phyloP scores from a whole-genome alignment of 2,888 invertebrate species.

The Pheosia gnoma region DNA sequence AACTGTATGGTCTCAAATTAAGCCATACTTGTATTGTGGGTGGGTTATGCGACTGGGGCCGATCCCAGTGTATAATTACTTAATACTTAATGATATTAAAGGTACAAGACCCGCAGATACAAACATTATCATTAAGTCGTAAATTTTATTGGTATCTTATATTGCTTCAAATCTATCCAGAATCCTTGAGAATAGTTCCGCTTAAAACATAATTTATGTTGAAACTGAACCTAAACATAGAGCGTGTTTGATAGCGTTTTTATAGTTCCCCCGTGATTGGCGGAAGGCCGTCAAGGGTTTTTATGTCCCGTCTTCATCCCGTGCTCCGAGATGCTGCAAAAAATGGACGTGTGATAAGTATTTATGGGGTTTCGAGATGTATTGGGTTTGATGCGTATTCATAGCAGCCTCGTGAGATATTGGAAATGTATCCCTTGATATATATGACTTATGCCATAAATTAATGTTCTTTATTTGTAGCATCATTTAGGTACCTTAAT shows the following conservation, averaged over 20 bases:
- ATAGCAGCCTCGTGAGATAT: background rate
- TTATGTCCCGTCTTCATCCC: slow-evolving; percentile 20
- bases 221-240: slow-evolving; percentile 10
- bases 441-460: background rate
- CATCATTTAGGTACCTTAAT: too few relatives aligned
- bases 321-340: slow-evolving; percentile 17
- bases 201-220: background rate
- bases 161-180: background rate
- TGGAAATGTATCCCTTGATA: background rate
- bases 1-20: too few relatives aligned
- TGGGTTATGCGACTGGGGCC: too few relatives aligned
- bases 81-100: too few relatives aligned
- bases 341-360: slow-evolving; percentile 32
- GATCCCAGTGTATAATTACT: too few relatives aligned
- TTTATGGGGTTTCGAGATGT: slow-evolving; percentile 26
- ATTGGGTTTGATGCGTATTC: slow-evolving; percentile 2
- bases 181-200: background rate
- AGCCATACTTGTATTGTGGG: too few relatives aligned
- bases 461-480: too few relatives aligned
- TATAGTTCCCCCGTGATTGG: slow-evolving; percentile 22
- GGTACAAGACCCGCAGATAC: too few relatives aligned
- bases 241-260: slow-evolving; percentile 17
- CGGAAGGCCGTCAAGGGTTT: slow-evolving; percentile 15
- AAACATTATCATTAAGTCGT: too few relatives aligned
- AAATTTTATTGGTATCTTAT: too few relatives aligned